A percentile compares a stretch with the other conserved stretches of the same genome.
These are phyloP conservation scores for Bufotes viridis DNA, from an alignment of 2,797 vertebrate genomes.

Conservation along the genomic window DNA sequence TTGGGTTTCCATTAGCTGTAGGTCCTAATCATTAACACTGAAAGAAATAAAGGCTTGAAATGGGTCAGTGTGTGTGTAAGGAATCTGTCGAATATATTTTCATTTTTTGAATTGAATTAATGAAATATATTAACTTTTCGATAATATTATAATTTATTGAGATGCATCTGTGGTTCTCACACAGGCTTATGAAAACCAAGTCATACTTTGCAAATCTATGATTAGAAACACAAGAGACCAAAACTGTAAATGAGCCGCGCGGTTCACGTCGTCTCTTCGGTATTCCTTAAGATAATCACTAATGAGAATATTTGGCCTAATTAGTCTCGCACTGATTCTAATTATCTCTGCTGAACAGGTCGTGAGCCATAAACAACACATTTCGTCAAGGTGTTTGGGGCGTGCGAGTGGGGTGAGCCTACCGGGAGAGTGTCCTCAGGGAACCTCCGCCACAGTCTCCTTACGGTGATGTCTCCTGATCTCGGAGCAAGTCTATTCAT, in stretches of 20 bases:
- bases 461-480: not conserved
- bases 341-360: conserved; percentile 6
- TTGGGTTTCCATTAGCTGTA: no score
- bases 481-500: not conserved
- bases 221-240: not conserved
- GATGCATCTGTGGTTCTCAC: not conserved
- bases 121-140: no score
- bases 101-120: no score
- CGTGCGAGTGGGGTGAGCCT: not conserved
- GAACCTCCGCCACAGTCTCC: not conserved
- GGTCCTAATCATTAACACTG: no score
- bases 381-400: not conserved
- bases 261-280: not conserved
- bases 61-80: no score
- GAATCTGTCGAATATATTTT: no score
- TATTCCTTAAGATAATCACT: not conserved
- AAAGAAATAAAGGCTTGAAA: no score
- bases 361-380: not conserved
- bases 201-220: not conserved
- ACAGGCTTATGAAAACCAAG: not conserved
- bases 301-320: conserved; percentile 9
- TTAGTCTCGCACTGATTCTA: not conserved
- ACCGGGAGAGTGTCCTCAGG: not conserved
- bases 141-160: no score
- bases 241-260: not conserved